phyloP scores from a whole-genome alignment of 2,113 vertebrate genomes.

The Lipotes vexillifer region DNA sequence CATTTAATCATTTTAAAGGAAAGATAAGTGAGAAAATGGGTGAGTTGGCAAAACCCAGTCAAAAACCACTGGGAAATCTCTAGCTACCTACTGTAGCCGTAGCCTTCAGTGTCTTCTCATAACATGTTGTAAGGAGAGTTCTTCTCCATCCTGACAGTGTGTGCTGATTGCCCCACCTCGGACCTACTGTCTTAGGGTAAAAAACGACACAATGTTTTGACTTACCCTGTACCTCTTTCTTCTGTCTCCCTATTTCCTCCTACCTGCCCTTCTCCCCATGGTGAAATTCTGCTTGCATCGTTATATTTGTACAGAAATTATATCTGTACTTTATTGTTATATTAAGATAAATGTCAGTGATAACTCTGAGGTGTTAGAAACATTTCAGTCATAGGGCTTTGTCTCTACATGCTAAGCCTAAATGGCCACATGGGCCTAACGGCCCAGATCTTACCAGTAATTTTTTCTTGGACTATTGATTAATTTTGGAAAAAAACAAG shows the following conservation, averaged over 20 bases:
- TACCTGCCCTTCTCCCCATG: background rate
- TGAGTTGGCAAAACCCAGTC: slow-evolving; percentile 13
- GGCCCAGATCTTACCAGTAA: background rate
- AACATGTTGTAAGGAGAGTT: background rate
- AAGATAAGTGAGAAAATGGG: slow-evolving; percentile 2
- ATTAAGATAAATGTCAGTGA: background rate
- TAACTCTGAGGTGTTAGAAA: background rate
- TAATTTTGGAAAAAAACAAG: background rate
- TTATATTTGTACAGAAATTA: background rate
- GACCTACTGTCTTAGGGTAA: background rate
- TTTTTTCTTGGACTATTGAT: background rate
- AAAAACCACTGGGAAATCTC: background rate
- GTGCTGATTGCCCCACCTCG: background rate
- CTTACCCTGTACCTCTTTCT: background rate
- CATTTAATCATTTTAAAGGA: slow-evolving; percentile 12
- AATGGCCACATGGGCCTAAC: background rate
- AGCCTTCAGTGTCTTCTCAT: background rate
- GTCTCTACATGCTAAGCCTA: background rate
- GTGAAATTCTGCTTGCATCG: background rate
- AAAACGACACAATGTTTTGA: background rate
- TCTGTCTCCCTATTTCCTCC: background rate
- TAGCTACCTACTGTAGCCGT: background rate
- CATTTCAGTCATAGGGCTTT: background rate
- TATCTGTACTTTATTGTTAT: background rate
- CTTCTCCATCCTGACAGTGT: background rate